Evolutionary conservation across 1,140 invertebrate species (phyloP).

Genomic region (Macrosteles quadrilineatus): DNA sequence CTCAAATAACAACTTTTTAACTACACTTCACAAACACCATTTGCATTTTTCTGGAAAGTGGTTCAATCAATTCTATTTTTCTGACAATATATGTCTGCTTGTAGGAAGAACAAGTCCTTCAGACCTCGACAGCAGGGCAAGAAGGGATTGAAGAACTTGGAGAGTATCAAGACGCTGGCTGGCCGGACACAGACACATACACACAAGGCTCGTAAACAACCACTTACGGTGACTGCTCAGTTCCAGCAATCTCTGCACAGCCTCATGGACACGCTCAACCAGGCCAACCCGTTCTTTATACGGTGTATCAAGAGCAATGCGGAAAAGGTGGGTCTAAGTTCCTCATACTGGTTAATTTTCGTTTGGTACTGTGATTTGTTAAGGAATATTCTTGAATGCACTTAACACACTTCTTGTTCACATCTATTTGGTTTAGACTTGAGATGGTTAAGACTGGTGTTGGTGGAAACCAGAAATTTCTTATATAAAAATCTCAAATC

Average conservation of each 20-base stretch:
- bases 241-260: slow-evolving; percentile 90
- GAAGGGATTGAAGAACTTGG: slow-evolving; percentile 83
- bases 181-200: slow-evolving; percentile 62
- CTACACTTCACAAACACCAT: no score
- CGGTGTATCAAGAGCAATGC: slow-evolving; percentile 95
- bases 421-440: no score
- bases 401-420: no score
- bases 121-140: slow-evolving; percentile 75
- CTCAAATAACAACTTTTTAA: no score
- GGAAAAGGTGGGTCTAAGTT: slow-evolving; percentile 73
- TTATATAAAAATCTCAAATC: no score
- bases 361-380: no score
- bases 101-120: slow-evolving; percentile 89
- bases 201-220: slow-evolving; percentile 80
- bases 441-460: no score
- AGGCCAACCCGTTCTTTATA: slow-evolving; percentile 96
- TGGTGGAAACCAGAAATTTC: no score
- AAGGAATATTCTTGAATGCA: no score
- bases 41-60: no score
- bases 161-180: slow-evolving; percentile 86
- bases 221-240: slow-evolving; percentile 89
- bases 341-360: no score
- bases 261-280: slow-evolving; percentile 91
- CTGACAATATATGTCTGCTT: slow-evolving; percentile 45
- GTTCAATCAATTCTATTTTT: no score